These are phyloP conservation scores for Thunnus maccoyii DNA, from an alignment of 2,113 vertebrate species.

Conservation along the genomic window DNA sequence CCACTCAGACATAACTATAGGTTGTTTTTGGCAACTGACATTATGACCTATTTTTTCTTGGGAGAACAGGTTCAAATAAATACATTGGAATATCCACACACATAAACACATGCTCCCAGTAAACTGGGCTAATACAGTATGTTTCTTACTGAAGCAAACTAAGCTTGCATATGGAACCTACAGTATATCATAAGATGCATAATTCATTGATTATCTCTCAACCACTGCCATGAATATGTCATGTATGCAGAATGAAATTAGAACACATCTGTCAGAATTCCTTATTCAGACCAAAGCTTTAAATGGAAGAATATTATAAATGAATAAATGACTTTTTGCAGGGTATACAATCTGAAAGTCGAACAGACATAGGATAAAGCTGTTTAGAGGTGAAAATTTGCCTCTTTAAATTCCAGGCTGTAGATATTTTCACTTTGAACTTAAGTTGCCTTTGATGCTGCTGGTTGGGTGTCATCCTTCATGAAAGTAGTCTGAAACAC, in stretches of 20 bases:
- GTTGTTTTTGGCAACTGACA: no score
- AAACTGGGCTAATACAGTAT: slow-evolving; percentile 7
- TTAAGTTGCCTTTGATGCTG: slow-evolving; percentile 60
- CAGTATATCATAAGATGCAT: slow-evolving; percentile 32
- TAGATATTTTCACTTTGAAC: slow-evolving; percentile 60
- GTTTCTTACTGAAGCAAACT: neutral
- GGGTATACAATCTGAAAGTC: slow-evolving; percentile 22
- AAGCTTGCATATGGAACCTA: slow-evolving; percentile 9
- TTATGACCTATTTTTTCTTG: no score
- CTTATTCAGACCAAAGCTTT: neutral
- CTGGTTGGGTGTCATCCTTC: slow-evolving; percentile 51
- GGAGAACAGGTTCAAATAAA: slow-evolving; percentile 39
- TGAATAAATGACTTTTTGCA: neutral
- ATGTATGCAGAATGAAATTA: neutral
- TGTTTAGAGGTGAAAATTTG: slow-evolving; percentile 21
- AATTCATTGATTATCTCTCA: slow-evolving; percentile 23
- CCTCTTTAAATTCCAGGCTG: slow-evolving; percentile 53
- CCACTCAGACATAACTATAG: no score
- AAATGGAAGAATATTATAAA: slow-evolving; percentile 3
- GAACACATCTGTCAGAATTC: neutral
- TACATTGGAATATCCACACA: slow-evolving; percentile 10
- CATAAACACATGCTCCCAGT: neutral
- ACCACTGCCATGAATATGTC: neutral
- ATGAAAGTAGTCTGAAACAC: slow-evolving; percentile 40
- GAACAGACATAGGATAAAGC: slow-evolving; percentile 38